phyloP scores from a whole-genome alignment of 2,797 vertebrate species.

The Onychomys leucogaster region DNA sequence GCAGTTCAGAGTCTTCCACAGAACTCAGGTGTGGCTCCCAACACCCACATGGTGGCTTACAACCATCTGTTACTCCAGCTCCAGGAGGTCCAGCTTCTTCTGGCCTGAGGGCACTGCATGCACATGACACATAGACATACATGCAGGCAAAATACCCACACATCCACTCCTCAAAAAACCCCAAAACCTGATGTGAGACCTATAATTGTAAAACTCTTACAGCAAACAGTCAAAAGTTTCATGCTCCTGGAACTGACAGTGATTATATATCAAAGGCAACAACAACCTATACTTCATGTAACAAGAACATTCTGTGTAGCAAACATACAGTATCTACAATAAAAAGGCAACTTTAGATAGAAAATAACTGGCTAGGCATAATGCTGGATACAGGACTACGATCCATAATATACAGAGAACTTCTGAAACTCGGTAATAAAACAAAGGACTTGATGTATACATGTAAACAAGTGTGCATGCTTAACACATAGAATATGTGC shows the following conservation, averaged over 20 bases:
- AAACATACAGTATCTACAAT: not conserved
- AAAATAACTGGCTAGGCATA: not conserved
- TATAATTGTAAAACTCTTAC: not conserved
- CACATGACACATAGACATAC: not conserved
- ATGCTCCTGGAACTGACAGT: not conserved
- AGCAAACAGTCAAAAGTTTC: not conserved
- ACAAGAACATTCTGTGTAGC: not conserved
- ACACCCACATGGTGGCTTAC: not conserved
- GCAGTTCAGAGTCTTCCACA: not conserved
- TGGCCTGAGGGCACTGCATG: too few species aligned
- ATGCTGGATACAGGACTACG: not conserved
- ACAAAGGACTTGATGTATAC: not conserved
- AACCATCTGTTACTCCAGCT: too few species aligned
- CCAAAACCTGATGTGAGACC: not conserved
- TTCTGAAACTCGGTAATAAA: not conserved
- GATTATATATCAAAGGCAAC: not conserved
- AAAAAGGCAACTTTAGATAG: not conserved
- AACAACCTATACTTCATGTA: not conserved
- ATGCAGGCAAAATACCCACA: not conserved
- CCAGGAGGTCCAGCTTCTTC: too few species aligned
- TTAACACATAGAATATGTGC: too few species aligned
- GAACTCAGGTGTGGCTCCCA: not conserved
- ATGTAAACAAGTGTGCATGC: too few species aligned
- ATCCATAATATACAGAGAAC: not conserved
- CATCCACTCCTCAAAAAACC: not conserved